phyloP scores from a whole-genome alignment of 2,888 invertebrate genomes.

The Drosophila testacea region DNA sequence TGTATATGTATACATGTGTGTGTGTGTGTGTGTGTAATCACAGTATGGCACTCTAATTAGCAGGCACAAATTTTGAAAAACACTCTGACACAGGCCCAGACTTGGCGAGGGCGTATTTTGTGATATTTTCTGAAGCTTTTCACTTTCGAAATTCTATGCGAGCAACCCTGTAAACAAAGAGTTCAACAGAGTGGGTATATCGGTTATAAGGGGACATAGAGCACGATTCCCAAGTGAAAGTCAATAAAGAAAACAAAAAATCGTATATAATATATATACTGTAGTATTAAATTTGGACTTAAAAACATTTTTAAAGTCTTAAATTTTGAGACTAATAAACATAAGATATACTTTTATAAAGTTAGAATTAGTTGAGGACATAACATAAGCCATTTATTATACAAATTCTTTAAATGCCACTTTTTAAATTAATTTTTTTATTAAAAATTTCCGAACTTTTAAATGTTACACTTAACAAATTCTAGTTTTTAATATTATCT shows the following conservation, averaged over 20 bases:
- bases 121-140: slow-evolving; percentile 45
- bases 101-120: slow-evolving; percentile 26
- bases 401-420: too few species aligned
- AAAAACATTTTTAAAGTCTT: too few species aligned
- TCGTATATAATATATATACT: too few species aligned
- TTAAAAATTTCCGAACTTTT: too few species aligned
- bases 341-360: too few species aligned
- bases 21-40: slow-evolving; percentile 48
- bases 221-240: neutral
- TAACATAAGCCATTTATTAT: too few species aligned
- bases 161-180: neutral
- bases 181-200: slow-evolving; percentile 12
- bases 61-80: slow-evolving; percentile 49
- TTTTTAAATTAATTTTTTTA: too few species aligned
- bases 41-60: slow-evolving; percentile 67
- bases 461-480: too few species aligned
- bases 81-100: slow-evolving; percentile 4
- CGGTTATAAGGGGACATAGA: neutral
- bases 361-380: too few species aligned
- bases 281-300: too few species aligned
- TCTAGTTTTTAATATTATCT: too few species aligned
- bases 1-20: slow-evolving; percentile 12
- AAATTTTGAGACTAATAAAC: too few species aligned
- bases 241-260: neutral
- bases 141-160: slow-evolving; percentile 54